These are phyloP conservation scores for Hydropsyche betteni DNA, from an alignment of 2,888 invertebrate genomes.

Conservation along the genomic window DNA sequence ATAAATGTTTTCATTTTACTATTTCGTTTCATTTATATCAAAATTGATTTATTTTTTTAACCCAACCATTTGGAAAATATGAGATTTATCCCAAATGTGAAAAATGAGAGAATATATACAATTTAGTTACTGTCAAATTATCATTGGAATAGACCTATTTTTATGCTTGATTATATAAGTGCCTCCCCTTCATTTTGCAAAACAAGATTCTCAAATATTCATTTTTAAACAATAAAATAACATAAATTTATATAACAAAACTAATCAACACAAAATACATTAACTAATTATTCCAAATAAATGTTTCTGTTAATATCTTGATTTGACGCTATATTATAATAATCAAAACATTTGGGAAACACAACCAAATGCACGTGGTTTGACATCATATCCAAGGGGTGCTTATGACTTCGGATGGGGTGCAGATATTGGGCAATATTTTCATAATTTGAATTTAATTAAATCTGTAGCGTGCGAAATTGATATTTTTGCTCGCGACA, in stretches of 20 bases:
- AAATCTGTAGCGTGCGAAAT: slow-evolving; percentile 48
- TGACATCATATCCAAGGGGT: not conserved
- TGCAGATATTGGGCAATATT: slow-evolving; percentile 48
- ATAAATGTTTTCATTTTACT: slow-evolving; percentile 2
- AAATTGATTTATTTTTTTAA: not conserved
- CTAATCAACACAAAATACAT: not conserved
- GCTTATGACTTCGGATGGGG: slow-evolving; percentile 12
- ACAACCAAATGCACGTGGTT: slow-evolving; percentile 40
- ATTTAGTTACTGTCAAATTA: slow-evolving; percentile 28
- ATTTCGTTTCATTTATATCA: not conserved
- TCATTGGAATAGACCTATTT: slow-evolving; percentile 34
- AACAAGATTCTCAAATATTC: not conserved
- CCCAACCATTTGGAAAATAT: too few relatives aligned
- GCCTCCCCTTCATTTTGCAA: slow-evolving; percentile 31
- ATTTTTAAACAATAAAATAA: not conserved
- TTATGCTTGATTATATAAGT: slow-evolving; percentile 34
- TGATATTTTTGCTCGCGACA: not conserved
- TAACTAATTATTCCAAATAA: not conserved
- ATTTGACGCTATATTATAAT: not conserved
- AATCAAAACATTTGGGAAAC: slow-evolving; percentile 12
- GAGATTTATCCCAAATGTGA: too few relatives aligned
- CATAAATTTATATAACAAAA: too few relatives aligned
- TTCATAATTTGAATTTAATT: slow-evolving; percentile 51
- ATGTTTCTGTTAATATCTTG: not conserved
- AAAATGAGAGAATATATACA: too few relatives aligned